Conservation (phyloP, 2,113 vertebrate species). For the Phaethornis superciliosus region DNA sequence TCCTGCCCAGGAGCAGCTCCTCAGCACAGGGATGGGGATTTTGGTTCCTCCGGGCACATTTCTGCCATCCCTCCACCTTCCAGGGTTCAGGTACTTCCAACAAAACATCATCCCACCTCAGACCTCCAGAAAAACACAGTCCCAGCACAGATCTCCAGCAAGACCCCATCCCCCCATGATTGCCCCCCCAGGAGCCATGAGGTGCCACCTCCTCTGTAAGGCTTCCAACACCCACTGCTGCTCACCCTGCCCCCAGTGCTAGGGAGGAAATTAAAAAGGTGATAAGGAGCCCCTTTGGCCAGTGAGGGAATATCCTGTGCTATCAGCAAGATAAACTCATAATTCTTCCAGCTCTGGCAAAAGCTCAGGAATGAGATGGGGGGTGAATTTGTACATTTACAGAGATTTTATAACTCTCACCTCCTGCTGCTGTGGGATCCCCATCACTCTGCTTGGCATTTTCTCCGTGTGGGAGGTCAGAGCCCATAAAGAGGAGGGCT, state of each 20-base stretch:
- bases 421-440: neutral
- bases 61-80: neutral
- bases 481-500: neutral
- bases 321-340: neutral
- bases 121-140: neutral
- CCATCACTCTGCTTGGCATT: fast-evolving
- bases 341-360: constrained; percentile 3
- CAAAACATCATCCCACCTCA: no score
- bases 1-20: neutral
- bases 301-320: neutral
- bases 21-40: neutral
- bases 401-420: neutral
- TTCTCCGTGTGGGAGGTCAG: neutral
- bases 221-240: neutral
- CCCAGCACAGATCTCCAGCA: neutral
- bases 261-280: constrained; percentile 62
- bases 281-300: constrained; percentile 30
- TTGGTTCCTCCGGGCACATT: neutral
- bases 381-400: neutral
- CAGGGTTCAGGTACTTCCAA: fast-evolving
- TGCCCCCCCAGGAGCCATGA: fast-evolving
- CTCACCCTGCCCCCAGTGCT: neutral
- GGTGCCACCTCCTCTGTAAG: neutral
- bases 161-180: fast-evolving
- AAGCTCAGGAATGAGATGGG: neutral